These are phyloP conservation scores for Siniperca knerii DNA, from an alignment of 2,113 vertebrate species.

Conservation along the genomic window DNA sequence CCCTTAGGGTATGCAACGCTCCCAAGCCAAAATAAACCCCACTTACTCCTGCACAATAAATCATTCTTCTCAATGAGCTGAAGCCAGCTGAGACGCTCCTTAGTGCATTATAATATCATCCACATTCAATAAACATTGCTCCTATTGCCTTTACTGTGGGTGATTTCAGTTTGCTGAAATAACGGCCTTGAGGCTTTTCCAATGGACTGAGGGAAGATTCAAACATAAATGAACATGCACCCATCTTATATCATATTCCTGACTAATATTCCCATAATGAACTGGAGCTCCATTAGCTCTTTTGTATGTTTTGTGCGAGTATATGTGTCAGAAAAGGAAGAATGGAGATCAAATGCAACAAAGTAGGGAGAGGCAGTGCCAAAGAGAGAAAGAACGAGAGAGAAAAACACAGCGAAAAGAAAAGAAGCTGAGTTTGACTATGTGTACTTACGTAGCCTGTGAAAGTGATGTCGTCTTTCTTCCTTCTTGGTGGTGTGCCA, in stretches of 20 bases:
- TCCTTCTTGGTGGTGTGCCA: slow-evolving; percentile 83
- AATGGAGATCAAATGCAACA: slow-evolving; percentile 40
- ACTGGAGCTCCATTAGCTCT: slow-evolving; percentile 52
- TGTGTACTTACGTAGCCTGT: slow-evolving; percentile 60
- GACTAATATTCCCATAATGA: slow-evolving; percentile 52
- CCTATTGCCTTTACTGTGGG: slow-evolving; percentile 65
- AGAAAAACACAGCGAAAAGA: slow-evolving; percentile 11
- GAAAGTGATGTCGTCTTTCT: slow-evolving; percentile 70
- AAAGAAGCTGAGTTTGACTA: slow-evolving; percentile 50
- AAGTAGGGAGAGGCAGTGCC: not conserved
- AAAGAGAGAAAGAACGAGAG: slow-evolving; percentile 4
- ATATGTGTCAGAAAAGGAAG: slow-evolving; percentile 17
- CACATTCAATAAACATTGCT: slow-evolving; percentile 77
- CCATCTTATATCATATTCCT: slow-evolving; percentile 35
- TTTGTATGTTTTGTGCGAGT: slow-evolving; percentile 40
- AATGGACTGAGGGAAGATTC: slow-evolving; percentile 33
- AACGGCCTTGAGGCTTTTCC: slow-evolving; percentile 71
- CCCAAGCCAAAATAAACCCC: slow-evolving; percentile 84
- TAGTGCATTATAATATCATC: slow-evolving; percentile 80
- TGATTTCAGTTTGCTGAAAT: slow-evolving; percentile 64
- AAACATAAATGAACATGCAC: slow-evolving; percentile 58
- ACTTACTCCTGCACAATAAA: slow-evolving; percentile 82
- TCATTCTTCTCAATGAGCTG: slow-evolving; percentile 84
- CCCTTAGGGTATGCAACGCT: slow-evolving; percentile 75
- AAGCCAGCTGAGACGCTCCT: slow-evolving; percentile 79